Base-by-base conservation (phyloP, 2,797 vertebrate genomes). In the Poecile montanus region DNA sequence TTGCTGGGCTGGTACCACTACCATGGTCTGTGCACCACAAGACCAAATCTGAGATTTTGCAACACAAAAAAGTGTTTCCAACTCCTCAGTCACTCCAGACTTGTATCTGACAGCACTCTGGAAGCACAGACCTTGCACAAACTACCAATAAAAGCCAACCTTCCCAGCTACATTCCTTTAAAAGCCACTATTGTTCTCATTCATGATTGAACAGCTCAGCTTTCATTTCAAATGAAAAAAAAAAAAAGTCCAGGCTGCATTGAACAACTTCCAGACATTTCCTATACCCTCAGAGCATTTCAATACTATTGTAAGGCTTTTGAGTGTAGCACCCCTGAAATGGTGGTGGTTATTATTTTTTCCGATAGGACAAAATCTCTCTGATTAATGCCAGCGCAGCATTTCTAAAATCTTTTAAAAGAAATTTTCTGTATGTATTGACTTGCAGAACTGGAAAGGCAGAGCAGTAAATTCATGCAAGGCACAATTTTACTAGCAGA, bases 181-280 rank as follows among this genome's bases (percentile, higher is more conserved):
- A 97, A 97, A 97, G 91, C 93, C 96, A 60, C 94, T 90, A 96
- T 96, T 97, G 94, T 97, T 97, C 96, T 93, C 73, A 96, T 95
- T 97, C 90, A 96, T 93, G 85, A 94, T 61, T 82, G 89, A 95
- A 90, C 58, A 84, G 89, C 61, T 95, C 89, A 92, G 77, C 48
- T 91, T 95, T 89, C 61, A 5, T 83, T 88, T 94, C 62, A 82
- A 93, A 94, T 50, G 34, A 77, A 79, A 90, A 84, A 86, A 94
- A 93, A 72, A 68, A 54, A 57, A 27, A 67, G 67, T 53, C 29
- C 81, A 85, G 74, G 79, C 82, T 86, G 60, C n/a, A 32, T 5
- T 72, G 91, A 93, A 97, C 89, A 94, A 75, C 38, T 97, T 96
- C 92, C 93, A 97, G 91, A 95, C 79, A 5, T 81, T 92, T 88